phyloP scores from a whole-genome alignment of 2,888 invertebrate genomes.

The Sipunculus nudus region DNA sequence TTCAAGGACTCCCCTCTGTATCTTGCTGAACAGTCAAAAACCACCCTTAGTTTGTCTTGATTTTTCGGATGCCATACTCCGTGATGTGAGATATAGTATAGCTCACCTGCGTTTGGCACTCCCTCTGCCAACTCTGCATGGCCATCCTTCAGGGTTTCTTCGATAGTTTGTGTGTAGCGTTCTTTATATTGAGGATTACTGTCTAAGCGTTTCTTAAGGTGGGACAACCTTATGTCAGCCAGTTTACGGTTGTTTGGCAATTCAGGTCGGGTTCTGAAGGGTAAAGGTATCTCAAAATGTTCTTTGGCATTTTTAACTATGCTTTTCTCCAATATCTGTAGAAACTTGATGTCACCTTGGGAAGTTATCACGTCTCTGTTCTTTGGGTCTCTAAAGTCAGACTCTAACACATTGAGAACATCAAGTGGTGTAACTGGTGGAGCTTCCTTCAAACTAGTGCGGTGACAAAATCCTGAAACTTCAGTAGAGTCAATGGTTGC shows the following conservation, averaged over 20 bases:
- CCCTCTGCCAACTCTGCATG: slow-evolving; percentile 11
- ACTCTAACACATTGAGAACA: too few species aligned
- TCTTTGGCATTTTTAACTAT: too few species aligned
- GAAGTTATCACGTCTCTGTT: too few species aligned
- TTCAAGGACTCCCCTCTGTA: slow-evolving; percentile 24
- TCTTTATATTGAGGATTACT: not conserved
- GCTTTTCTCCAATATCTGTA: too few species aligned
- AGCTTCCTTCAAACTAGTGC: too few species aligned
- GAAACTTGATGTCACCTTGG: too few species aligned
- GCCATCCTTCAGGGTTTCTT: slow-evolving; percentile 1
- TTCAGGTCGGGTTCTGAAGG: slow-evolving; percentile 1
- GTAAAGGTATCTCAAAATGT: slow-evolving; percentile 19
- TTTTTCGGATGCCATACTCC: slow-evolving; percentile 19
- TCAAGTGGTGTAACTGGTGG: too few species aligned
- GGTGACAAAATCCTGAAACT: too few species aligned
- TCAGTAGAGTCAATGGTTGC: too few species aligned
- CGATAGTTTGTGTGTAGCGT: slow-evolving; percentile 13
- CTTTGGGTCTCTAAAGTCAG: too few species aligned
- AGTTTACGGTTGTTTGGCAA: slow-evolving; percentile 19
- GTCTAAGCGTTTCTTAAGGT: slow-evolving; percentile 5
- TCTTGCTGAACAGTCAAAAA: slow-evolving; percentile 30
- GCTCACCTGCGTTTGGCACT: not conserved
- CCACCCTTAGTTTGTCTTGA: slow-evolving; percentile 21
- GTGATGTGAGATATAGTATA: slow-evolving; percentile 22
- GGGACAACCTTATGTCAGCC: slow-evolving; percentile 2